phyloP scores from a whole-genome alignment of 2,113 vertebrate species.

The Oophaga pumilio region DNA sequence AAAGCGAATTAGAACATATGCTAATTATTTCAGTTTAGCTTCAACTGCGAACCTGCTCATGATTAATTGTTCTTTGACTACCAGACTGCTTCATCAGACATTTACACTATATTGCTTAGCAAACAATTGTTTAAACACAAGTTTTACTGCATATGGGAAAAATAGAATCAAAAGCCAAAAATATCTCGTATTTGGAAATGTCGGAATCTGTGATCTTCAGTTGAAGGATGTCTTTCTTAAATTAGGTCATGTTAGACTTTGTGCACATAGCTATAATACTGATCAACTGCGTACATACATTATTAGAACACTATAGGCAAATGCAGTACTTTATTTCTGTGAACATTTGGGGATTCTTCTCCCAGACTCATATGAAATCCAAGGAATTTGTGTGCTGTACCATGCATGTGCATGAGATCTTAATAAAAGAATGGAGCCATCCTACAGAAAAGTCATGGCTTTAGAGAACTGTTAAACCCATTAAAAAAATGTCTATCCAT shows the following conservation, averaged over 20 bases:
- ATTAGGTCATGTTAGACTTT: not conserved
- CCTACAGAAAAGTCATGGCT: too few species aligned
- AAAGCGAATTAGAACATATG: conserved; percentile 15
- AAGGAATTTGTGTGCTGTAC: too few species aligned
- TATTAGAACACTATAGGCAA: not conserved
- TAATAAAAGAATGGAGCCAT: too few species aligned
- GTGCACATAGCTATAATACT: not conserved
- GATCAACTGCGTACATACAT: not conserved
- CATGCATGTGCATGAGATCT: too few species aligned
- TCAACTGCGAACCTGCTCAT: not conserved
- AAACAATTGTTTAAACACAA: not conserved
- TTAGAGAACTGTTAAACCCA: too few species aligned
- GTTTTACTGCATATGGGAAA: not conserved
- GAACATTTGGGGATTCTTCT: too few species aligned
- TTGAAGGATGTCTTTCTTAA: not conserved
- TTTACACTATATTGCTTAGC: conserved; percentile 18
- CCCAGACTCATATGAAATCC: too few species aligned
- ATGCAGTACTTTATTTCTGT: not conserved
- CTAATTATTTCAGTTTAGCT: not conserved
- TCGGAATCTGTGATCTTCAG: not conserved
- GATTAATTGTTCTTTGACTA: not conserved
- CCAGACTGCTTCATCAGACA: not conserved
- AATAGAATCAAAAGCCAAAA: not conserved
- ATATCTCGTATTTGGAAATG: not conserved
- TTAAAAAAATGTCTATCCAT: too few species aligned